Percentiles rank a stretch among this genome's conserved stretches.
Conservation (phyloP, 1,140 invertebrate genomes). For the Magallana gigas region DNA sequence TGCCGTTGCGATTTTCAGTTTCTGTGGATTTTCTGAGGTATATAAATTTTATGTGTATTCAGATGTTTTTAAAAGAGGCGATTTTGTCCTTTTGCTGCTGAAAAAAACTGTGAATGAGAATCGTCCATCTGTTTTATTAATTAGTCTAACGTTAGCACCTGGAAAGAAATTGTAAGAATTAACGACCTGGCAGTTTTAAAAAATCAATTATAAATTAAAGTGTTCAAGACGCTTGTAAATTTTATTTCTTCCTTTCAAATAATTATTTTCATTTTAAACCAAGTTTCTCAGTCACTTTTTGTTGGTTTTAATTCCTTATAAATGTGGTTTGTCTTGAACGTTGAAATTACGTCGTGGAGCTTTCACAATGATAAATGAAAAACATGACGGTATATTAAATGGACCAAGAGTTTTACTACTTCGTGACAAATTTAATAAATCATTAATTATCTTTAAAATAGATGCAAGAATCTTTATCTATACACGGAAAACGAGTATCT, state of each 20-base stretch:
- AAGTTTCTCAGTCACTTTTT: too few relatives aligned
- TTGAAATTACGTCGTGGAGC: background rate
- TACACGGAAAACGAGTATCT: too few relatives aligned
- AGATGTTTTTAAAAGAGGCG: background rate
- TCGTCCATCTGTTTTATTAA: slow-evolving; percentile 22
- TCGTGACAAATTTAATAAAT: slow-evolving; percentile 9
- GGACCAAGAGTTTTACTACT: background rate
- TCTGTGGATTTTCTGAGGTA: slow-evolving; percentile 7
- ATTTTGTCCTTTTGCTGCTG: background rate
- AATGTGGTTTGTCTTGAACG: background rate
- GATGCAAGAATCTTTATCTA: too few relatives aligned
- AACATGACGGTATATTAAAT: background rate
- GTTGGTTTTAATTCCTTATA: background rate
- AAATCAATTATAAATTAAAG: too few relatives aligned
- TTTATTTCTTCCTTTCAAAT: too few relatives aligned
- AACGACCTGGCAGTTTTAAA: too few relatives aligned
- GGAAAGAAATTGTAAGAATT: too few relatives aligned
- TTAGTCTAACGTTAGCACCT: background rate
- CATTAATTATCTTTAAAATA: background rate
- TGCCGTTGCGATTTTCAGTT: slow-evolving; percentile 18
- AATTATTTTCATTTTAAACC: too few relatives aligned
- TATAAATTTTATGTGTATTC: background rate
- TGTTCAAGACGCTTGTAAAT: too few relatives aligned
- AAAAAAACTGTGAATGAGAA: background rate
- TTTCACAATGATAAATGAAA: slow-evolving; percentile 17